These are phyloP conservation scores for Sinonovacula constricta DNA, from an alignment of 1,140 invertebrate genomes.

Conservation along the genomic window DNA sequence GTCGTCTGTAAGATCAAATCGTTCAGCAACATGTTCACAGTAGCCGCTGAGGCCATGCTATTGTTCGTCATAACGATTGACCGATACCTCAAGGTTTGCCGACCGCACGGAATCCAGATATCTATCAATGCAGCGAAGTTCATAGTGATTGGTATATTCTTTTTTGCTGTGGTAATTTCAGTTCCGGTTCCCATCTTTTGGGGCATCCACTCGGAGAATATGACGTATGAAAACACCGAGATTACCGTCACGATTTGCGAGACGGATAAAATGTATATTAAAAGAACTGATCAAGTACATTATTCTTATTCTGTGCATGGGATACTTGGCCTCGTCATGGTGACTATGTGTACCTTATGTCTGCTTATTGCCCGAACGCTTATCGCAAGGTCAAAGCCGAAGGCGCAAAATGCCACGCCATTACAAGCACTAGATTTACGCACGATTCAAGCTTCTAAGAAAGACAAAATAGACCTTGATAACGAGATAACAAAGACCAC, in stretches of 20 bases:
- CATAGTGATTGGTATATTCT: background rate
- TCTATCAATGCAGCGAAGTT: background rate
- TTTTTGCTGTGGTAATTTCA: conserved; percentile 1
- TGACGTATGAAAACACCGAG: background rate
- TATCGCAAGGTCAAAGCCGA: too few species aligned
- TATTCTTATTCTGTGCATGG: conserved; percentile 5
- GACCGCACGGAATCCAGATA: conserved; percentile 11
- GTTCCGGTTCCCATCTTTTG: conserved; percentile 8
- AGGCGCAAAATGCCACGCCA: background rate
- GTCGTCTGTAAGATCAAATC: background rate
- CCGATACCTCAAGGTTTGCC: background rate
- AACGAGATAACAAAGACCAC: too few species aligned
- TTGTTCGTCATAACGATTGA: background rate
- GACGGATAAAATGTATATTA: conserved; percentile 5
- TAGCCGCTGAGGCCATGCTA: background rate
- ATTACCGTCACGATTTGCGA: too few species aligned
- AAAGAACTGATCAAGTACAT: background rate
- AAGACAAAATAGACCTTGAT: too few species aligned
- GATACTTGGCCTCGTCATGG: background rate
- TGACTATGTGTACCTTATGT: conserved; percentile 22
- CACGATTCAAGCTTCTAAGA: too few species aligned
- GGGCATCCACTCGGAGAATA: background rate
- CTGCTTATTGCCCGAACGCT: conserved; percentile 1
- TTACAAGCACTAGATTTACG: background rate
- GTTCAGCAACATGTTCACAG: conserved; percentile 1